Evolutionary conservation across 2,113 vertebrate species (phyloP).

Genomic region (Dipodomys stephensi): DNA sequence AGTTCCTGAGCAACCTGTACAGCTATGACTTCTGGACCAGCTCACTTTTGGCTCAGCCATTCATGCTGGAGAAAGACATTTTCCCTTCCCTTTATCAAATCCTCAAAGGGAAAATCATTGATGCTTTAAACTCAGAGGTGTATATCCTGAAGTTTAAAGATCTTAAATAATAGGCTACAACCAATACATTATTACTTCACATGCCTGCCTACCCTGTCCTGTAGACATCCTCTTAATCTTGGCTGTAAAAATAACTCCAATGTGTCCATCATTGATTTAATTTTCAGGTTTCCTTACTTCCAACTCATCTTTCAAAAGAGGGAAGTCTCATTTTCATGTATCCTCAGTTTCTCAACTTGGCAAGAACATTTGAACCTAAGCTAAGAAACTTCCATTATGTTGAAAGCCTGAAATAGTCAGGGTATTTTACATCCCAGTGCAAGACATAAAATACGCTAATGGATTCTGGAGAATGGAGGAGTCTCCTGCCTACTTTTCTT

Average conservation of each 20-base stretch:
- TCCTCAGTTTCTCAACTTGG: not conserved
- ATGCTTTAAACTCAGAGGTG: not conserved
- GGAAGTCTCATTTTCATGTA: not conserved
- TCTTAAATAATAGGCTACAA: not conserved
- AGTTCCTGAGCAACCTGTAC: too few relatives aligned
- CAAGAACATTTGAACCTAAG: not conserved
- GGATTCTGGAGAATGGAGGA: not conserved
- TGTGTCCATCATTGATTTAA: not conserved
- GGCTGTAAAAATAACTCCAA: not conserved
- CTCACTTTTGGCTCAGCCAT: too few relatives aligned
- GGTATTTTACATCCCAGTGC: not conserved
- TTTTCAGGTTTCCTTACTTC: not conserved
- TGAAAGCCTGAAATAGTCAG: not conserved
- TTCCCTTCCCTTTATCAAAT: rapidly evolving
- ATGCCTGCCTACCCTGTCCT: not conserved
- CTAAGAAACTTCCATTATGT: not conserved
- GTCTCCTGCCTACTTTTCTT: not conserved
- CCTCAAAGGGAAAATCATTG: not conserved
- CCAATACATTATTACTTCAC: not conserved
- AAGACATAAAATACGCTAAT: not conserved
- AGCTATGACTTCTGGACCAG: too few relatives aligned
- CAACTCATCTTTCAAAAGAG: not conserved
- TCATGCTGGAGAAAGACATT: not conserved
- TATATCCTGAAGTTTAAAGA: conserved; percentile 44
- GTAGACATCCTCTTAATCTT: not conserved